Conservation (phyloP, 2,888 invertebrate genomes). For the Pammene aurita region DNA sequence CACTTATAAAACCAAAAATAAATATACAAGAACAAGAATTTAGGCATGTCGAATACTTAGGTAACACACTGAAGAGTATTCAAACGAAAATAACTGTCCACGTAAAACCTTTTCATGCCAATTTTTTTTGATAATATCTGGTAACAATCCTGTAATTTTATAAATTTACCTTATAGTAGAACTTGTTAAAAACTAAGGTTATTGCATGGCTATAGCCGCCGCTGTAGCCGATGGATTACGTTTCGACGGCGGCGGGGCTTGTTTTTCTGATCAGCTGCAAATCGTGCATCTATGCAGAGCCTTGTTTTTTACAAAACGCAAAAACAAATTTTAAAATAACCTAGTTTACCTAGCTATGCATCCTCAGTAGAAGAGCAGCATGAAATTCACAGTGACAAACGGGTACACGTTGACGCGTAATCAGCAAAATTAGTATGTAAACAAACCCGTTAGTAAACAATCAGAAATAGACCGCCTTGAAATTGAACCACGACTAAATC, state of each 20-base stretch:
- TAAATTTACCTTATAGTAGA: background rate
- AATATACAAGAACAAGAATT: no score
- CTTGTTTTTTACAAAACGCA: constrained; percentile 20
- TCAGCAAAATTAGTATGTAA: constrained; percentile 7
- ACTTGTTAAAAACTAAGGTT: constrained; percentile 25
- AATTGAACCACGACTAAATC: constrained; percentile 8
- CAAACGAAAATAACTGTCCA: no score
- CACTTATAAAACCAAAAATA: no score
- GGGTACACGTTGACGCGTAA: background rate
- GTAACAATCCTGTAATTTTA: background rate
- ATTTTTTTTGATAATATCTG: background rate
- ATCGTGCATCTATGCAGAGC: background rate
- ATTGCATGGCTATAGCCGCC: constrained; percentile 9
- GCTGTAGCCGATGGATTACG: constrained; percentile 27
- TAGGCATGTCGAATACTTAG: no score
- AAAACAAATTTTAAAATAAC: constrained; percentile 4
- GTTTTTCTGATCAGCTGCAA: constrained; percentile 25
- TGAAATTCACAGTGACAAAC: background rate
- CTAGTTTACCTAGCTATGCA: background rate
- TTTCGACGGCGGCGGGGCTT: constrained; percentile 12
- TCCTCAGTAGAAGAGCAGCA: background rate
- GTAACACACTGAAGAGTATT: no score
- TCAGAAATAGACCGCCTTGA: constrained; percentile 10
- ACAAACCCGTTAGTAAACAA: constrained; percentile 17
- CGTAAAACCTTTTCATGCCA: no score